phyloP scores from a whole-genome alignment of 1,140 invertebrate species.

The Drosophila sulfurigaster region DNA sequence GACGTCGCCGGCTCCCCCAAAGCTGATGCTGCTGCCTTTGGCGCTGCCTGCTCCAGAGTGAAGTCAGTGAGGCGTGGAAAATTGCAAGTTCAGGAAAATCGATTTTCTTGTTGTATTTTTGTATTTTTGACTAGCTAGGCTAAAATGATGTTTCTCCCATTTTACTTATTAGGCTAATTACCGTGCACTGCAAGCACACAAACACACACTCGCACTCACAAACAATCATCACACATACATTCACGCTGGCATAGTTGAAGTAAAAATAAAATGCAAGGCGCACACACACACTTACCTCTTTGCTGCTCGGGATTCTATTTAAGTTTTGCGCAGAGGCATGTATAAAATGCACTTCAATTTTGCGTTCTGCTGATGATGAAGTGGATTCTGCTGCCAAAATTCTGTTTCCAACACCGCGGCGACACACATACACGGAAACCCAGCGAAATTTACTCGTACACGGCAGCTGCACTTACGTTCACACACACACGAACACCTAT shows the following conservation, averaged over 20 bases:
- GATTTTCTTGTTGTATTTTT: constrained; percentile 71
- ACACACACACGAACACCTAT: constrained; percentile 13
- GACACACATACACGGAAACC: constrained; percentile 28
- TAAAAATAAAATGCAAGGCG: constrained; percentile 37
- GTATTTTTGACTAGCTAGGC: constrained; percentile 41
- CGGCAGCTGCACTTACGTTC: constrained; percentile 47
- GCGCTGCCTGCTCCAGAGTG: constrained; percentile 35
- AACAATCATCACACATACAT: constrained; percentile 9
- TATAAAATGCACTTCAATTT: constrained; percentile 48
- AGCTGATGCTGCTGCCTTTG: constrained; percentile 15
- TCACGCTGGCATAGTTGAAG: constrained; percentile 17
- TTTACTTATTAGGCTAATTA: constrained; percentile 51
- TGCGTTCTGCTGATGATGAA: constrained; percentile 31
- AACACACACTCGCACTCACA: constrained; percentile 4
- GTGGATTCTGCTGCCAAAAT: constrained; percentile 46
- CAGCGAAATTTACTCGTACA: constrained; percentile 29
- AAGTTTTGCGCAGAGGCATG: constrained; percentile 40
- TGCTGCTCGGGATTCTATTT: constrained; percentile 40
- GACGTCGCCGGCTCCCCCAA: constrained; percentile 35
- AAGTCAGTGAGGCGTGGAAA: constrained; percentile 72
- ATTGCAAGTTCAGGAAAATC: constrained; percentile 80
- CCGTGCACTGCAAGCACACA: constrained; percentile 11
- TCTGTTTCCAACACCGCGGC: constrained; percentile 31
- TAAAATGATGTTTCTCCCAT: constrained; percentile 22
- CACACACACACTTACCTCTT: constrained; percentile 36